phyloP scores from a whole-genome alignment of 1,140 invertebrate genomes.

The Helicorthomorpha holstii region DNA sequence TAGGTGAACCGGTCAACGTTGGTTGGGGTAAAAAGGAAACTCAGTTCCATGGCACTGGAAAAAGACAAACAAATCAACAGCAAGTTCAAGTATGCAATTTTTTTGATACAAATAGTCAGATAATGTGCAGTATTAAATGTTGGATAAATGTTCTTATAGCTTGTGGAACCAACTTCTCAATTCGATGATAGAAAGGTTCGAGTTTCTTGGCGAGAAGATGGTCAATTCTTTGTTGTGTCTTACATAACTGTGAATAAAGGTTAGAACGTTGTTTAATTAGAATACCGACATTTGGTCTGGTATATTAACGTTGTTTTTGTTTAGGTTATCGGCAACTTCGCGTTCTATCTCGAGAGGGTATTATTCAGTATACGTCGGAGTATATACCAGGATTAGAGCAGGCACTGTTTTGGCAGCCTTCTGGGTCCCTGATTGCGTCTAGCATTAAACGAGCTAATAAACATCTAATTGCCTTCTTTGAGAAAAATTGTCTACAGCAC shows the following conservation, averaged over 20 bases:
- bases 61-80: conserved; percentile 33
- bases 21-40: conserved; percentile 93
- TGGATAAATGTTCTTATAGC: not conserved
- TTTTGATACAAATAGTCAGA: not conserved
- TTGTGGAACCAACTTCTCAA: conserved; percentile 33
- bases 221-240: conserved; percentile 59
- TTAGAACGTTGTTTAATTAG: conserved; percentile 10
- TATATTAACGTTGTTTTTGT: conserved; percentile 6
- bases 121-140: not conserved
- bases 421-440: conserved; percentile 56
- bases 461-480: conserved; percentile 64
- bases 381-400: conserved; percentile 45
- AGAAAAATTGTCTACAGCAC: conserved; percentile 81
- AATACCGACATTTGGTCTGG: not conserved
- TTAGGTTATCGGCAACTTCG: conserved; percentile 34
- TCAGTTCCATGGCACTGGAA: conserved; percentile 80
- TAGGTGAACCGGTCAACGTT: conserved; percentile 57
- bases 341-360: conserved; percentile 53
- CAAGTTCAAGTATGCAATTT: not conserved
- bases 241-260: conserved; percentile 29
- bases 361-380: conserved; percentile 53
- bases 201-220: conserved; percentile 71
- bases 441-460: conserved; percentile 44
- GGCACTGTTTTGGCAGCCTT: conserved; percentile 56
- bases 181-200: conserved; percentile 34